Evolutionary conservation across 2,113 vertebrate genomes (phyloP).

Genomic region (Choloepus hoffmanni): DNA sequence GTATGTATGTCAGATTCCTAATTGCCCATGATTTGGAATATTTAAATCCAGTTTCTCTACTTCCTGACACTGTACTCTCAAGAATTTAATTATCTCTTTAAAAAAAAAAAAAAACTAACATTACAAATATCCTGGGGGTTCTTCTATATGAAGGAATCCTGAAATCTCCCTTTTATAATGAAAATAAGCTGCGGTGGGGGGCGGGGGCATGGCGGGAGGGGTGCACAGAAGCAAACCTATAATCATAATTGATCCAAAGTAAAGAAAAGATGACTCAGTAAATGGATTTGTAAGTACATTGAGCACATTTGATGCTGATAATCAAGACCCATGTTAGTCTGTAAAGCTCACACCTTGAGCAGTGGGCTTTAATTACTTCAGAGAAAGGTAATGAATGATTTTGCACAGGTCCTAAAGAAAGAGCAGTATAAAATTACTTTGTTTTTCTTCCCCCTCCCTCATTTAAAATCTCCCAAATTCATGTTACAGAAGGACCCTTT

Average conservation of each 20-base stretch:
- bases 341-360: slow-evolving; percentile 11
- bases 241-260: neutral
- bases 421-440: neutral
- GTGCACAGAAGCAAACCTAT: neutral
- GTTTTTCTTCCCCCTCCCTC: neutral
- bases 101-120: slow-evolving; percentile 9
- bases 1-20: slow-evolving; percentile 67
- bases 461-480: slow-evolving; percentile 78
- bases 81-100: slow-evolving; percentile 32
- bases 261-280: neutral
- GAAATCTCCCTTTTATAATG: slow-evolving; percentile 51
- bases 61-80: slow-evolving; percentile 58
- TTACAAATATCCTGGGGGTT: neutral
- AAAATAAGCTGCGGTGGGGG: neutral
- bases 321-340: neutral
- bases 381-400: slow-evolving; percentile 37
- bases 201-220: too few species aligned
- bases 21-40: slow-evolving; percentile 69
- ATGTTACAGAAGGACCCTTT: slow-evolving; percentile 74
- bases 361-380: slow-evolving; percentile 27
- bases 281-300: slow-evolving; percentile 24
- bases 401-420: slow-evolving; percentile 23
- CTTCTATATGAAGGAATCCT: neutral
- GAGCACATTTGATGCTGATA: slow-evolving; percentile 27
- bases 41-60: slow-evolving; percentile 63